Evolutionary conservation across 2,888 invertebrate genomes (phyloP), one percentile per base, ranked within the genome.

Genomic region (Nemoura dubitans): DNA sequence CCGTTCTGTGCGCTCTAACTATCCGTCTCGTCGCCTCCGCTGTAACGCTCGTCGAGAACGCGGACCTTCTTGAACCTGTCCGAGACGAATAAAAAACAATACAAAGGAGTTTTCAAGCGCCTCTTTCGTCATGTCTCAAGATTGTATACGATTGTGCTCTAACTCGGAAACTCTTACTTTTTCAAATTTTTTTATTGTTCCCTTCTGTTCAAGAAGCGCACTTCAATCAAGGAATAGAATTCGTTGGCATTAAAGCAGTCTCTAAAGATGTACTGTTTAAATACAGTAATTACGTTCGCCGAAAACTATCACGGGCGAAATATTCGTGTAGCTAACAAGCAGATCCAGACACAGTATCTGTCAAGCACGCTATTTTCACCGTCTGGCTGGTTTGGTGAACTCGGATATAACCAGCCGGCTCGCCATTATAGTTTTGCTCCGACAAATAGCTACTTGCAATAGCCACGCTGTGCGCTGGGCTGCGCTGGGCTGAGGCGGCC

Each of bases 271-370:
- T 59, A 59, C 59, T 59, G n/a, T 59, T 59, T 59, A 59, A 59
- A 21, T 59, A 59, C 59, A 59, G 59, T 59, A 59, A 59, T 59
- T 59, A 59, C 59, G 6, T 59, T 21, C 21, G 10, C 59, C 59
- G 59, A 59, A 59, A 59, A 59, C 59, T 59, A 42, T 10, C 42
- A 83, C 30, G 83, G 83, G 29, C 83, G 30, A 83, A 83, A 83
- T 83, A 43, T 26, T 42, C 26, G 83, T 42, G 42, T 42, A 83
- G 30, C 83, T 26, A 42, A 42, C 26, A 25, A 28, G 16, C 28
- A 78, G 59, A 59, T 21, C 21, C 16, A 59, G 59, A 59, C 21
- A 59, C 21, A 27, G 42, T 83, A 83, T 83, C 42, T 83, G 83
- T 42, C 36, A 81, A 30, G 78, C 82, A 30, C n/a, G 83, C 83